A percentile compares a stretch with the other conserved stretches of the same genome.
These are phyloP conservation scores for Eucidaris tribuloides DNA, from an alignment of 35 echinoderm and acorn worm species.

Conservation along the genomic window DNA sequence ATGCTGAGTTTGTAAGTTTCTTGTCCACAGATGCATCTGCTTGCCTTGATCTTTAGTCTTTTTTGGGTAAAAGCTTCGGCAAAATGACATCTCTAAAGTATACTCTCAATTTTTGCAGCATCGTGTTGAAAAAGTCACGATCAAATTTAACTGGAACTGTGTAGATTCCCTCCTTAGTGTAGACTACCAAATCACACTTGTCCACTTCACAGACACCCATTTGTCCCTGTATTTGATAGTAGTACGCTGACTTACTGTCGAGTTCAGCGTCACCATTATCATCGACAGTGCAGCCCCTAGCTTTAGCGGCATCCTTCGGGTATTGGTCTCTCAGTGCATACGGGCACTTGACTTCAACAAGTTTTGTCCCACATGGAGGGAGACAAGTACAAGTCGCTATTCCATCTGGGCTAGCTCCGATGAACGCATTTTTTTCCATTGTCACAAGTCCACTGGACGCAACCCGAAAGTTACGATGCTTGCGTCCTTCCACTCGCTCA, in stretches of 20 bases:
- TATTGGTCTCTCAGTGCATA: neutral
- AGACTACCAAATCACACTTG: neutral
- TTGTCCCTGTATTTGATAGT: neutral
- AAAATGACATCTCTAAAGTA: neutral
- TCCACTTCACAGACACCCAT: neutral
- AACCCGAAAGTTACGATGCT: neutral
- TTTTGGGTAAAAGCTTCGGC: no score
- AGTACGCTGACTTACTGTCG: neutral
- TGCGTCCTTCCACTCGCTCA: neutral
- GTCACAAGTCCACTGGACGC: neutral
- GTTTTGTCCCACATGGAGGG: neutral
- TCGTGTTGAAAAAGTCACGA: neutral
- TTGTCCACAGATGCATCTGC: no score
- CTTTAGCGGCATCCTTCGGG: slow-evolving; percentile 14
- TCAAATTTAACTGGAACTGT: neutral
- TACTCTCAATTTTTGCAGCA: neutral
- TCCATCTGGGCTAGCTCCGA: neutral
- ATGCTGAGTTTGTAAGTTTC: no score
- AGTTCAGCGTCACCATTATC: neutral
- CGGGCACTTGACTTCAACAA: neutral
- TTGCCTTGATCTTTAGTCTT: no score
- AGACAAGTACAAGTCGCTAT: neutral
- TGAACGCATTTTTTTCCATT: neutral
- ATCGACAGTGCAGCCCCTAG: neutral
- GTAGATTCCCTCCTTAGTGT: neutral